A percentile compares a stretch with the other conserved stretches of the same genome.
These are phyloP conservation scores for Phortica magna DNA, from an alignment of 2,888 invertebrate genomes.

Conservation along the genomic window DNA sequence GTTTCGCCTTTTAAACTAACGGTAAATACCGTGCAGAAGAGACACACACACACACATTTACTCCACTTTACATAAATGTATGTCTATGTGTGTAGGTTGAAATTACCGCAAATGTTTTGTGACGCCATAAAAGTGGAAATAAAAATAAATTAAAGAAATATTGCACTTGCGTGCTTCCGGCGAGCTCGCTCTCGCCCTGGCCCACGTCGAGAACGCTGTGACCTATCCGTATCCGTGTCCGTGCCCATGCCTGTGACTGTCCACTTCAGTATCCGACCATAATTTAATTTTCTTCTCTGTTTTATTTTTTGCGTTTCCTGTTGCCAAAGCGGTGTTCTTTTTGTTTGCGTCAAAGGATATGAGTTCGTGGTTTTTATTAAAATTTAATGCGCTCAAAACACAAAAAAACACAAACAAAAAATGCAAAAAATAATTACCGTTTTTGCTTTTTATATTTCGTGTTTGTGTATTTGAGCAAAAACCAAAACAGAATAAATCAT, in stretches of 20 bases:
- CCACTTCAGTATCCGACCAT: not conserved
- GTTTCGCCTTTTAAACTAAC: constrained; percentile 67
- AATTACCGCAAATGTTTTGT: constrained; percentile 51
- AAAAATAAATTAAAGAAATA: constrained; percentile 58
- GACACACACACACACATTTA: not conserved
- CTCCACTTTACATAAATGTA: not conserved
- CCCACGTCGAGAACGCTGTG: not conserved
- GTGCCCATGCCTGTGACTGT: no score
- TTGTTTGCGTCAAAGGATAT: not conserved
- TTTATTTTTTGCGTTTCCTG: not conserved
- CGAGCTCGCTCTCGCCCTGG: not conserved
- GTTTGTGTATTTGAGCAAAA: not conserved
- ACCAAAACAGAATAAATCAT: no score
- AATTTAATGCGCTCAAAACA: not conserved
- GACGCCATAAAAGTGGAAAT: constrained; percentile 56
- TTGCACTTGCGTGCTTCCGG: constrained; percentile 27
- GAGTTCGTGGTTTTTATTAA: not conserved
- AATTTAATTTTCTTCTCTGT: not conserved
- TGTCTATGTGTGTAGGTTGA: constrained; percentile 32
- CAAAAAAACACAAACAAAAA: not conserved
- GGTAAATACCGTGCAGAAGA: constrained; percentile 45
- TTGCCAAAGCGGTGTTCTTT: not conserved
- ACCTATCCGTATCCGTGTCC: not conserved
- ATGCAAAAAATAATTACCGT: not conserved
- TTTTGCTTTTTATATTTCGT: not conserved